Evolutionary conservation across 2,888 invertebrate species (phyloP), one percentile per base, ranked within the genome.

Genomic region (Mechanitis messenoides): DNA sequence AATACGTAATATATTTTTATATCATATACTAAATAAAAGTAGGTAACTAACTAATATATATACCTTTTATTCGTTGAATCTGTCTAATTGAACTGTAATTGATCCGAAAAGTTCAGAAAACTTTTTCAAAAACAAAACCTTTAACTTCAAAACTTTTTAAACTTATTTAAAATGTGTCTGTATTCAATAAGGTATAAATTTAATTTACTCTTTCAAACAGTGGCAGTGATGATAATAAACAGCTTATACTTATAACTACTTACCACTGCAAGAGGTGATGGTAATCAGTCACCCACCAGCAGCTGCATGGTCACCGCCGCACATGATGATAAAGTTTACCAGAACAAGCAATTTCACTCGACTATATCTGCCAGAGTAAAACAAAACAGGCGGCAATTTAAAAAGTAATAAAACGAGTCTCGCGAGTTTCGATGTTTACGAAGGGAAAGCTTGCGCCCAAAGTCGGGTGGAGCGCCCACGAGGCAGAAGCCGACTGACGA

Each of bases 261-360:
- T 77, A 88, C 88, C 85, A 80, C 74, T 71, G 71, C 77, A 77
- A 79, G 82, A 79, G 78, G 75, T 75, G 73, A 69, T 65, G 67
- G 69, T 68, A 73, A 73, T 67, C 66, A 69, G 71, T 83, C 78
- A 85, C 72, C 87, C 86, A 72, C 83, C 85, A 71, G 81, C 77
- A 68, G 80, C 77, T 71, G 75, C 79, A 73, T 77, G 77, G 72
- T 76, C 77, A 71, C 74, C 74, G 75, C 72, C 78, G 72, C 81
- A 80, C 87, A 88, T 88, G 73, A 68, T 70, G 71, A 58, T 68
- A 70, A 68, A 65, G 68, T 72, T 68, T 72, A 71, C 71, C 74
- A 60, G 38, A 46, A 57, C 54, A 42, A 64, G 62, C 60, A 58
- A 64, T 63, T 60, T 54, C 65, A 66, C 68, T 61, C 65, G 60